Evolutionary conservation across 2,888 invertebrate species (phyloP).

Genomic region (Archaeoteleia sp.): DNA sequence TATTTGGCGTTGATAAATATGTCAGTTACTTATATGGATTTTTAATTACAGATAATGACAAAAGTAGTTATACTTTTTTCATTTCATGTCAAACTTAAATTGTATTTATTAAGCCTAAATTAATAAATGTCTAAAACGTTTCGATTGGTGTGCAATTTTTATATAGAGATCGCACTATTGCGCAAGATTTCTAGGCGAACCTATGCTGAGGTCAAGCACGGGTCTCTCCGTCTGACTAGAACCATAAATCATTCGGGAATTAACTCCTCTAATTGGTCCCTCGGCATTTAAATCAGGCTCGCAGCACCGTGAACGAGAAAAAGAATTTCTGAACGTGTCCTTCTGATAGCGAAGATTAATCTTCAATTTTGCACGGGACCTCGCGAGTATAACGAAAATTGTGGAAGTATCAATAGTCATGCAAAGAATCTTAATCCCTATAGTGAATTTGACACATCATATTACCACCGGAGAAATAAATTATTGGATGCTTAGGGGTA

Average conservation of each 20-base stretch:
- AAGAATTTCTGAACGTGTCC: constrained; percentile 17
- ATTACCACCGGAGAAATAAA: too few relatives aligned
- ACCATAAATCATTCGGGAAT: constrained; percentile 67
- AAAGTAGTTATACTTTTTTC: too few relatives aligned
- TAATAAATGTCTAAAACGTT: too few relatives aligned
- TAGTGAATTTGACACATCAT: too few relatives aligned
- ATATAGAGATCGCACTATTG: constrained; percentile 36
- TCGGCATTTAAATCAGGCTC: constrained; percentile 61
- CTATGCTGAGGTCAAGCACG: constrained; percentile 50
- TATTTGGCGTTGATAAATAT: too few relatives aligned
- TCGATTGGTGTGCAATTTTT: too few relatives aligned
- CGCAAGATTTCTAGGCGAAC: constrained; percentile 51
- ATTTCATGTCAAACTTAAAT: too few relatives aligned
- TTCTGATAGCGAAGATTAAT: constrained; percentile 11
- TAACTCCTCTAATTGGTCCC: constrained; percentile 66
- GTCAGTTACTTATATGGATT: too few relatives aligned
- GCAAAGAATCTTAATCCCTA: too few relatives aligned
- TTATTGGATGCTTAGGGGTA: too few relatives aligned
- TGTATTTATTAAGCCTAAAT: too few relatives aligned
- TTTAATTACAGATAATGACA: too few relatives aligned
- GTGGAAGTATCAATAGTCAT: constrained; percentile 1
- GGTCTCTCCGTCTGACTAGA: constrained; percentile 29
- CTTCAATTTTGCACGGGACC: constrained; percentile 12
- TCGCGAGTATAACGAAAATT: not conserved
- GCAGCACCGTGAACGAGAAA: constrained; percentile 8